Conservation (phyloP, 2,888 invertebrate species). For the Aporophyla nigra region DNA sequence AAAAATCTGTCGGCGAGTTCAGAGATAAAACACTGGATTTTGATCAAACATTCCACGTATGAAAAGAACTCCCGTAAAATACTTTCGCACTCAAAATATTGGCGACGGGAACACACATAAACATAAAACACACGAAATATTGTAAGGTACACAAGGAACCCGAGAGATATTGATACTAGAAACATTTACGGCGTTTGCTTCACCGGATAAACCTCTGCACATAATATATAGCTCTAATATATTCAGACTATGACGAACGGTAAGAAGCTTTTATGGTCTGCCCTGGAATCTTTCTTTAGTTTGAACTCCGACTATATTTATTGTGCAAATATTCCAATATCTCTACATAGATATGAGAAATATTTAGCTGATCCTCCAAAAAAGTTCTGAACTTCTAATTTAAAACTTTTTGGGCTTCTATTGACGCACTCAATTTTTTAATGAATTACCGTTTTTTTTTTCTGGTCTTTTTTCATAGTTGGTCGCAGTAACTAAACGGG, state of each 20-base stretch:
- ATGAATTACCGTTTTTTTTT: no score
- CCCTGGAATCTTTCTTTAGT: conserved; percentile 69
- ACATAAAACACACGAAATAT: conserved; percentile 68
- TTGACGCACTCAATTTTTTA: no score
- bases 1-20: conserved; percentile 30
- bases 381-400: no score
- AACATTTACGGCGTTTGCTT: conserved; percentile 66
- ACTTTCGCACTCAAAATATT: conserved; percentile 58
- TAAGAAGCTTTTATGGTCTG: conserved; percentile 71
- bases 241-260: conserved; percentile 77
- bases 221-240: conserved; percentile 72
- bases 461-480: no score
- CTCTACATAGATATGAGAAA: conserved; percentile 15
- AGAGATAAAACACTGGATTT: conserved; percentile 44
- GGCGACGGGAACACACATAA: conserved; percentile 53
- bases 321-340: conserved; percentile 40
- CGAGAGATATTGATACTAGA: conserved; percentile 66
- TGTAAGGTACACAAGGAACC: conserved; percentile 60
- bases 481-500: no score
- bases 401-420: no score
- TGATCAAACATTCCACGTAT: conserved; percentile 51
- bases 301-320: conserved; percentile 44
- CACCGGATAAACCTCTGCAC: conserved; percentile 64
- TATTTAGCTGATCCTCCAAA: no score
- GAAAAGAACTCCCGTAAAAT: conserved; percentile 55